These are phyloP conservation scores for Drymodes brunneopygia DNA, from an alignment of 2,113 vertebrate genomes.

Conservation along the genomic window DNA sequence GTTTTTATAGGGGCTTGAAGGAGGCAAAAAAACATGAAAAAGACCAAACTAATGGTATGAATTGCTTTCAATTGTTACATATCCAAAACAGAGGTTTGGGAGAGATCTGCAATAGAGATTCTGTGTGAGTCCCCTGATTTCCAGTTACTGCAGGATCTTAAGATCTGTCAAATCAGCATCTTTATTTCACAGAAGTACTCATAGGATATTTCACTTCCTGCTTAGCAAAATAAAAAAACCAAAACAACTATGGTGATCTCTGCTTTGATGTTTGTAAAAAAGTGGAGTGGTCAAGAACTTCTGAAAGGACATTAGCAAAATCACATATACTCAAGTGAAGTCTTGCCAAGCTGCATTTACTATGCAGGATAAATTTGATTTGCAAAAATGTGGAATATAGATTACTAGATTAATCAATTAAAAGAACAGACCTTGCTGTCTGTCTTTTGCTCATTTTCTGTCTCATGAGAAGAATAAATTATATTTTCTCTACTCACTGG, in stretches of 20 bases:
- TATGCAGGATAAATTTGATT: conserved; percentile 21
- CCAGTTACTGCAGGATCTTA: not conserved
- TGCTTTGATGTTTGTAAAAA: conserved; percentile 11
- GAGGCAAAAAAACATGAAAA: not conserved
- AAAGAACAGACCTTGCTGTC: conserved; percentile 7
- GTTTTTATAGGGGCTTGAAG: not conserved
- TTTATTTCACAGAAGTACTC: not conserved
- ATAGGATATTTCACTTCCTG: not conserved
- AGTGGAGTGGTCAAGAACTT: not conserved
- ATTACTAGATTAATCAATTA: conserved; percentile 19
- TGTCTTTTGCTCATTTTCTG: not conserved
- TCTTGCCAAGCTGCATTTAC: not conserved
- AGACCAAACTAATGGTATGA: not conserved
- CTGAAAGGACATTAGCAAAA: conserved; percentile 7
- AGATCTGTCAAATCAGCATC: not conserved
- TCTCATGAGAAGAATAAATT: not conserved
- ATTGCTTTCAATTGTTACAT: not conserved
- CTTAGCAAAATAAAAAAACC: not conserved
- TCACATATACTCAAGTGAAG: not conserved
- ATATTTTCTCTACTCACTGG: not conserved
- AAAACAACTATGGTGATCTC: not conserved
- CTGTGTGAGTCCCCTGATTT: not conserved
- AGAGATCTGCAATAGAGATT: not conserved
- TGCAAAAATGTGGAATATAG: conserved; percentile 25
- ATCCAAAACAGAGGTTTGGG: not conserved